Base-by-base conservation (phyloP, 2,113 vertebrate species). In the Chauna torquata region DNA sequence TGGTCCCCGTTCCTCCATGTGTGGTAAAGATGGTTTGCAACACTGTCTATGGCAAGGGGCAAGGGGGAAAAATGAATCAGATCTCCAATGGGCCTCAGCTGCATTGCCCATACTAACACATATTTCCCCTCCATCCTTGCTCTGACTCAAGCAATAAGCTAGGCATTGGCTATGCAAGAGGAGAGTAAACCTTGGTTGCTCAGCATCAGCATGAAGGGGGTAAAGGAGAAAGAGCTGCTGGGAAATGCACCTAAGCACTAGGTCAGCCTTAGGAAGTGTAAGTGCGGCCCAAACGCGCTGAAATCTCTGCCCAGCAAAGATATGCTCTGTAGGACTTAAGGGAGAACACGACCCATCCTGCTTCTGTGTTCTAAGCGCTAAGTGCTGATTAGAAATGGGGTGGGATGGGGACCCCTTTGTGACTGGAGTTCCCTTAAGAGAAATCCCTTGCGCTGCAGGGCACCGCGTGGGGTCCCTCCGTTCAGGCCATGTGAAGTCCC, bases 311-410 rank as follows among this genome's bases (percentile, higher is more conserved):
- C 44, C 50, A 66, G 70, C 27, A 13, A 38, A 77, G 58, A 72
- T 7, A 17, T 68, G 45, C 9, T 62, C 76, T 36, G 32, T 16
- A 40, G 44, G 15, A 49, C 54, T 77, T 66, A 20, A n/a, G 4
- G n/a, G 68, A 74, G 85, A 88, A 30, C 23, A 30, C 0, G 2
- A 5, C 2, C 64, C 0, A 0, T 40, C 22, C 6, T 8, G 5
- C 17, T 69, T 70, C 91, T 50, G 10, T 70, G 9, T 59, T 78
- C 9, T 82, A 44, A 86, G 62, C 42, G 16, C 15, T 16, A 58
- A 82, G 15, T 36, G 19, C 13, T 66, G 64, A 58, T 65, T 45
- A 78, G 66, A 88, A 83, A 90, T 9, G 27, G 20, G 17, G 16
- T 58, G n/a, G 42, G 17, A 45, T 44, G 38, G 13, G 27, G 16